Conservation (phyloP, 2,797 vertebrate genomes). For the Acanthurus lineatus region DNA sequence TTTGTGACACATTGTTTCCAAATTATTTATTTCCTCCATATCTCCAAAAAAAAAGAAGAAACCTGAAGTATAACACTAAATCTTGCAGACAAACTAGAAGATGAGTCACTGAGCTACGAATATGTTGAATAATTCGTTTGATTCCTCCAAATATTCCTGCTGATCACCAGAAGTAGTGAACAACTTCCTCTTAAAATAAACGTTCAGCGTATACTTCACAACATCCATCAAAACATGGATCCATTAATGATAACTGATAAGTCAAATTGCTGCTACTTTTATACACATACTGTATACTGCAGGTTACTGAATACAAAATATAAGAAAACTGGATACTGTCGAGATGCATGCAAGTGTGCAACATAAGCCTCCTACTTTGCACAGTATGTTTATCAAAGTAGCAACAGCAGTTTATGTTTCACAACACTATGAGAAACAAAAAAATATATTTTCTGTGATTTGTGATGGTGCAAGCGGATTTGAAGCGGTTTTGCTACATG, state of each 20-base stretch:
- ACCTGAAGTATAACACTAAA: not conserved
- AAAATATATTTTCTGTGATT: conserved; percentile 44
- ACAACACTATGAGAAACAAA: conserved; percentile 43
- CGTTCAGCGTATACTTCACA: conserved; percentile 14
- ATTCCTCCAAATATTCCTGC: conserved; percentile 31
- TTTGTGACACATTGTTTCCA: not conserved
- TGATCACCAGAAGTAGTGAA: conserved; percentile 28
- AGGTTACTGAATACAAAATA: conserved; percentile 64
- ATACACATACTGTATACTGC: conserved; percentile 74
- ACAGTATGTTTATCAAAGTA: conserved; percentile 80
- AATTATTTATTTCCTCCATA: not conserved
- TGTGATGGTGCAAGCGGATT: conserved; percentile 46
- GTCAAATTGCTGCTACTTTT: conserved; percentile 74
- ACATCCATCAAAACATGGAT: conserved; percentile 61
- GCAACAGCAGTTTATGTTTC: conserved; percentile 64
- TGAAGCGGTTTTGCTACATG: conserved; percentile 82
- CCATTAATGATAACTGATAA: conserved; percentile 44
- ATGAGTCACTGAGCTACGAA: not conserved
- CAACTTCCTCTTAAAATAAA: conserved; percentile 42
- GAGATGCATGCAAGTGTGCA: conserved; percentile 76
- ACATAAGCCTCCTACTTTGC: conserved; percentile 65
- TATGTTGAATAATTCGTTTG: not conserved
- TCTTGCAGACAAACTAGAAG: no score
- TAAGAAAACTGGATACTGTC: conserved; percentile 69
- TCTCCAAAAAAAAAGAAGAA: not conserved